phyloP scores from a whole-genome alignment of 1,140 invertebrate genomes.

The honey bee (Apis mellifera) region Amel_HAv3.1 CM009946.2:5066001-5066500 shows the following conservation, averaged over 20 bases:
- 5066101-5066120: not conserved
- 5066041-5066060: not conserved
- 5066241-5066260: too few relatives aligned
- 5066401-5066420: too few relatives aligned
- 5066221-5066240: too few relatives aligned
- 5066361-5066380: not conserved
- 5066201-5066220: too few relatives aligned
- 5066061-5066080: not conserved
- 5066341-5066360: not conserved
- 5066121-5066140: too few relatives aligned
- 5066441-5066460: too few relatives aligned
- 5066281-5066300: too few relatives aligned
- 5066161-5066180: not conserved
- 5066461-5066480: too few relatives aligned
- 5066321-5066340: not conserved
- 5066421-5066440: too few relatives aligned
- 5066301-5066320: not conserved
- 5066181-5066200: not conserved
- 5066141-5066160: not conserved
- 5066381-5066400: too few relatives aligned
- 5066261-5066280: too few relatives aligned
- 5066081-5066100: not conserved
- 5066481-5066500: not conserved
- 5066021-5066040: not conserved
- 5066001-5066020: not conserved